Conservation (phyloP, 2,113 vertebrate species). For the Trogon surrucura region DNA sequence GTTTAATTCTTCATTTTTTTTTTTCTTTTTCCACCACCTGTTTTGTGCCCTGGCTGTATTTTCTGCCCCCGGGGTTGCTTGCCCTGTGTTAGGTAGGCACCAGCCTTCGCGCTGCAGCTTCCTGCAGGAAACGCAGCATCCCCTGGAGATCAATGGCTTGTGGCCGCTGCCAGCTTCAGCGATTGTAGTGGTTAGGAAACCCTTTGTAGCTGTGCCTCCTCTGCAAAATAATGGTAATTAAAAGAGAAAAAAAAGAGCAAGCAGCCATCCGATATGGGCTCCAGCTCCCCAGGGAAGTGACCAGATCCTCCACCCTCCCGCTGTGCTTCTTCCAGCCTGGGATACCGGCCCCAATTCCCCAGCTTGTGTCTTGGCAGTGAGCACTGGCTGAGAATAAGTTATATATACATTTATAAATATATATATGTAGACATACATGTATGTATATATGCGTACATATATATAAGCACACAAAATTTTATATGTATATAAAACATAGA, state of each 20-base stretch:
- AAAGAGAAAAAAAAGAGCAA: not conserved
- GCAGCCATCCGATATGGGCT: not conserved
- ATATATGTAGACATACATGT: not conserved
- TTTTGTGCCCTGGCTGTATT: not conserved
- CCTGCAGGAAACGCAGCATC: not conserved
- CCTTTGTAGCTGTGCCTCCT: not conserved
- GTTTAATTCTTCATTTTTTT: not conserved
- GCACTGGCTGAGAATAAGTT: not conserved
- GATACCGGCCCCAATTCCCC: fast-evolving
- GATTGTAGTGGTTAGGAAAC: not conserved
- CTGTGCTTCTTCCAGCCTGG: not conserved
- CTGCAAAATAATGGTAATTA: not conserved
- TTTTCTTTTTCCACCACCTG: not conserved
- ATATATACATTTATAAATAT: too few relatives aligned
- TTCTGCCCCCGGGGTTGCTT: not conserved
- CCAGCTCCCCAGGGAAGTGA: not conserved
- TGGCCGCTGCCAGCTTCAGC: not conserved
- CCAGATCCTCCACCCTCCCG: not conserved
- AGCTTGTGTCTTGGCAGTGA: not conserved
- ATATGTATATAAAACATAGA: not conserved
- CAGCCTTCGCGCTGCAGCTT: fast-evolving
- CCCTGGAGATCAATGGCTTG: not conserved
- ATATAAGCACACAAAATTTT: too few relatives aligned
- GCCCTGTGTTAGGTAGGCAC: not conserved
- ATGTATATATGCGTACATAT: not conserved